These are phyloP conservation scores for Hyphantria cunea DNA, from an alignment of 1,140 invertebrate species.

Conservation along the genomic window DNA sequence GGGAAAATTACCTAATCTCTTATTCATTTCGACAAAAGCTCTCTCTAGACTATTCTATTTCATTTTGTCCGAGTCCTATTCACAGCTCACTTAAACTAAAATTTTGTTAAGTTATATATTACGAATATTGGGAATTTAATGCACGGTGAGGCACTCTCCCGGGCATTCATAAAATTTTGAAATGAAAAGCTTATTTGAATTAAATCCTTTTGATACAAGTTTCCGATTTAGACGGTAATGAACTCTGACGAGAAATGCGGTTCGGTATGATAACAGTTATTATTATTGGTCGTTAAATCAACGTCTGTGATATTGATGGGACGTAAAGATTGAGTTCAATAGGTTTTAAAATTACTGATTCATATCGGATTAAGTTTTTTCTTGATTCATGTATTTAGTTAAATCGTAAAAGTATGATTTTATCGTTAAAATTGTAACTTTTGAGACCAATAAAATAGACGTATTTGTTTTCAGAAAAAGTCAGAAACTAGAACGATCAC, in stretches of 20 bases:
- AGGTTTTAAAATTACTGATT: conserved; percentile 20
- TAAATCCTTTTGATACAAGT: conserved; percentile 42
- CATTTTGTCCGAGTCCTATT: conserved; percentile 13
- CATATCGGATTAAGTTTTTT: too few relatives aligned
- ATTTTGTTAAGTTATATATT: conserved; percentile 29
- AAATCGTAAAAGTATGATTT: too few relatives aligned
- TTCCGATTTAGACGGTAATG: conserved; percentile 33
- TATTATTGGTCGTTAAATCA: conserved; percentile 29
- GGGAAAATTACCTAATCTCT: too few relatives aligned
- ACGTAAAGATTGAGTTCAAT: conserved; percentile 1
- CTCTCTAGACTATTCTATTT: too few relatives aligned
- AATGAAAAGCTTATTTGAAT: conserved; percentile 39
- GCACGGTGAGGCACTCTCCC: conserved; percentile 22
- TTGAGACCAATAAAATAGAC: too few relatives aligned
- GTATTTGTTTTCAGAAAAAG: too few relatives aligned
- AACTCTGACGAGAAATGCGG: conserved; percentile 34
- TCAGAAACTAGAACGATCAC: too few relatives aligned
- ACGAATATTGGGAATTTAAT: conserved; percentile 27
- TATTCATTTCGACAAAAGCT: too few relatives aligned
- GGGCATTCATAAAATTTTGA: conserved; percentile 4
- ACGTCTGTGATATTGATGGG: conserved; percentile 23
- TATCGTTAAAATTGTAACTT: too few relatives aligned
- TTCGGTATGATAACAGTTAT: conserved; percentile 32
- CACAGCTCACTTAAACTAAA: conserved; percentile 22
- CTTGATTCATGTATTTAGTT: too few relatives aligned